Percentiles rank a stretch among this genome's conserved stretches.
These are phyloP conservation scores for Numida meleagris DNA, from an alignment of 2,113 vertebrate genomes.

Conservation along the genomic window DNA sequence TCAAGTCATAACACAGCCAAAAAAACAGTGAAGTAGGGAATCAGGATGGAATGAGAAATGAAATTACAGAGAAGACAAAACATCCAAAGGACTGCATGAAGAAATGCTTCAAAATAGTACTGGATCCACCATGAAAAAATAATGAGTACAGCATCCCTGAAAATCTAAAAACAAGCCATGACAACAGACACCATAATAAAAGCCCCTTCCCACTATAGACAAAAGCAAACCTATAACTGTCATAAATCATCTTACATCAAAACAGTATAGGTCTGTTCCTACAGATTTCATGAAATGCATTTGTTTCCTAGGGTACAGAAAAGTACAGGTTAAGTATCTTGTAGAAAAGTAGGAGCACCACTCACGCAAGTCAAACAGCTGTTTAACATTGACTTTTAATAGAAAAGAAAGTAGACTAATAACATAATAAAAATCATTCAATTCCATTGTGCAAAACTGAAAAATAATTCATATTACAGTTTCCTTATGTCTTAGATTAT, in stretches of 20 bases:
- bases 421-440: background rate
- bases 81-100: background rate
- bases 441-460: background rate
- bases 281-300: background rate
- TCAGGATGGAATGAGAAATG: background rate
- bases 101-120: background rate
- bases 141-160: background rate
- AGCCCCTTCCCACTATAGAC: background rate
- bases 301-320: background rate
- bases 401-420: background rate
- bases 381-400: background rate
- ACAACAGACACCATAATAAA: background rate
- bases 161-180: background rate
- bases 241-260: background rate
- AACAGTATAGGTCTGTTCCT: background rate
- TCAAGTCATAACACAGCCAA: background rate
- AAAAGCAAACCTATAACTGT: background rate
- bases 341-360: background rate
- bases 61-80: conserved; percentile 11
- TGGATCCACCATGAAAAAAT: background rate
- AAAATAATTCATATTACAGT: background rate
- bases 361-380: background rate
- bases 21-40: conserved; percentile 24
- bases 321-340: background rate
- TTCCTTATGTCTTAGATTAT: background rate